phyloP scores from a whole-genome alignment of 2,113 vertebrate genomes.

The Chloropsis cyanopogon region DNA sequence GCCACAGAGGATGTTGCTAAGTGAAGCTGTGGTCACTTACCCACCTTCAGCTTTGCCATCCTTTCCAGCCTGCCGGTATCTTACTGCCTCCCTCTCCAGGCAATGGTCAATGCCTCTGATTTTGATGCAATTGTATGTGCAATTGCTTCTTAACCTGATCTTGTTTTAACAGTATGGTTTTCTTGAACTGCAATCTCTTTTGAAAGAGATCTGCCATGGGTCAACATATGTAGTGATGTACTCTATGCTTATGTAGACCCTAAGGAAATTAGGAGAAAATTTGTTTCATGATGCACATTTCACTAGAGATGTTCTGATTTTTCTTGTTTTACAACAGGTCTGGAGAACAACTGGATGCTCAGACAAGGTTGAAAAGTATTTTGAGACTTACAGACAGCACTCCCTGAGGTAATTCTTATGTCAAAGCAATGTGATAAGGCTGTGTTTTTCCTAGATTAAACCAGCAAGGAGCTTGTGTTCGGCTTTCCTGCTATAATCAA shows the following conservation, averaged over 20 bases:
- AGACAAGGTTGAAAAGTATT: not conserved
- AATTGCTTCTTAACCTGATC: not conserved
- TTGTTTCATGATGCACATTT: not conserved
- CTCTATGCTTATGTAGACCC: not conserved
- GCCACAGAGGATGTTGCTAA: not conserved
- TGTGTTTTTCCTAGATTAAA: not conserved
- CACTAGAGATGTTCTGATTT: not conserved
- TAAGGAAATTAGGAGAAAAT: not conserved
- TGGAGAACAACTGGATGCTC: not conserved
- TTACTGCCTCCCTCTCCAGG: not conserved
- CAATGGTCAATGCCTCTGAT: not conserved
- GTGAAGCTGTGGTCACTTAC: not conserved
- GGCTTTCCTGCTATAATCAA: not conserved
- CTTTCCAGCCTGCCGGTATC: not conserved
- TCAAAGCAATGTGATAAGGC: not conserved
- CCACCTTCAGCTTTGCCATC: not conserved
- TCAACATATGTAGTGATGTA: not conserved
- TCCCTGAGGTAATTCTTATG: not conserved
- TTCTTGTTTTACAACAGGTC: not conserved
- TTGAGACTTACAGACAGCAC: not conserved
- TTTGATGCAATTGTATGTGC: not conserved
- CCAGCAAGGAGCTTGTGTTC: not conserved
- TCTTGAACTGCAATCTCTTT: not conserved
- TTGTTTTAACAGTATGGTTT: not conserved
- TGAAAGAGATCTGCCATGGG: not conserved